Evolutionary conservation across 92 coral and sea anemone species (phyloP), one percentile per base, ranked within the genome.

Genomic region (Zoanthus sociatus): DNA sequence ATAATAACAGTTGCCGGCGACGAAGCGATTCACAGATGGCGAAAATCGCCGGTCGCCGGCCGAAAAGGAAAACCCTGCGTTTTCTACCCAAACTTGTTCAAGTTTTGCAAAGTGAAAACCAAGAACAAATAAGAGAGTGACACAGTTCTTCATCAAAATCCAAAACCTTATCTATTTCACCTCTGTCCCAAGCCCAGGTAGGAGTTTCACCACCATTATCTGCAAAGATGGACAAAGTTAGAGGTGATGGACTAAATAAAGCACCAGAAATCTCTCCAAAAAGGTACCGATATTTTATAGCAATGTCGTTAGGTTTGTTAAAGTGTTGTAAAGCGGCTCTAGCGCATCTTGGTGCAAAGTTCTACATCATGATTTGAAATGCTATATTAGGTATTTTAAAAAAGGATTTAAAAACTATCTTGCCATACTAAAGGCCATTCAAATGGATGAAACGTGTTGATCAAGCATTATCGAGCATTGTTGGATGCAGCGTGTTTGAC

Each of bases 71-170:
- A 26, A 26, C 26, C 26, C 26, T 26, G 26, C 26, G 26, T 26
- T 26, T 26, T 26, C 0, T 32, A 69, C 73, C 12, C 6, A 69
- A 3, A 81, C 74, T 64, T 79, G 61, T 79, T 37, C 84, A 79
- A 63, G 26, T 66, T 64, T 31, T 81, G 60, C 13, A 9, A 45
- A 13, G 5, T 64, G 61, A 12, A 11, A 72, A 78, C 46, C 17
- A 64, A 61, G 84, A 81, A 81, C 31, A 73, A 18, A 12, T 60
- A 11, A 60, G 32, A 74, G 75, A 81, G 26, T 26, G 26, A 26
- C 26, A 26, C 33, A 45, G 15, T 46, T 81, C 60, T 45, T 81
- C 85, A 42, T 37, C 48, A 16, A 44, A 20, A 6, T 64, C 85
- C 63, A 81, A 64, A 66, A 21, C 75, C 4, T 1, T 20, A 11